phyloP scores from a whole-genome alignment of 2,113 vertebrate species.

The Chunga burmeisteri region DNA sequence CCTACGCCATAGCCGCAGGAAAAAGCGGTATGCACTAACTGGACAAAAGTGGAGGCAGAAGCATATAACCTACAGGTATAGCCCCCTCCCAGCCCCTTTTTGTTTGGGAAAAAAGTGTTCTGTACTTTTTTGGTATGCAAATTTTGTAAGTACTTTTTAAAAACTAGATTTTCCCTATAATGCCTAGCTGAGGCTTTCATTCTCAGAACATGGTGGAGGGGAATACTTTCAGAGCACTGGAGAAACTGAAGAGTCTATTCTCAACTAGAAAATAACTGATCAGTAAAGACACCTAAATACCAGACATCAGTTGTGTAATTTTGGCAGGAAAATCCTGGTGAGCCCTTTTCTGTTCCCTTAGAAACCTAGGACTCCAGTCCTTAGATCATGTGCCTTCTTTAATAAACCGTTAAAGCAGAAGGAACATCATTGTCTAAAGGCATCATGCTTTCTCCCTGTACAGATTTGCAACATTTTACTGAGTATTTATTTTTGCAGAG shows the following conservation, averaged over 20 bases:
- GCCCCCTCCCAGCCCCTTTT: background rate
- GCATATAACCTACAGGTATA: conserved; percentile 95
- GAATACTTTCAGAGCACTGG: background rate
- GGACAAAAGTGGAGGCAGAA: conserved; percentile 97
- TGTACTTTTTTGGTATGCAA: background rate
- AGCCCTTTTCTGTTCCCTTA: background rate
- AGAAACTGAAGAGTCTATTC: background rate
- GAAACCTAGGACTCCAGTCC: background rate
- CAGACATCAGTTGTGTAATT: background rate
- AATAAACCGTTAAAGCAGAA: background rate
- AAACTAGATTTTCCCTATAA: background rate
- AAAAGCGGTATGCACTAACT: conserved; percentile 95
- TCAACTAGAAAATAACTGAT: background rate
- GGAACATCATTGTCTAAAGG: background rate
- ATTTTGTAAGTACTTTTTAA: background rate
- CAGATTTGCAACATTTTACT: background rate
- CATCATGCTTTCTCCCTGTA: background rate
- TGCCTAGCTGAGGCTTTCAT: background rate
- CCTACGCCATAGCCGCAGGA: conserved; percentile 85
- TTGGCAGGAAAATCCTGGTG: background rate
- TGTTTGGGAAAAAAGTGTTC: background rate
- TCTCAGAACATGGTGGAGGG: background rate
- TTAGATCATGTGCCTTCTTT: background rate
- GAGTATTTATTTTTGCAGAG: background rate
- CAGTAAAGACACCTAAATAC: background rate